A percentile compares a stretch with the other conserved stretches of the same genome.
These are phyloP conservation scores for Epizoanthus illoricatus DNA, from an alignment of 92 coral and sea anemone genomes.

Conservation along the genomic window DNA sequence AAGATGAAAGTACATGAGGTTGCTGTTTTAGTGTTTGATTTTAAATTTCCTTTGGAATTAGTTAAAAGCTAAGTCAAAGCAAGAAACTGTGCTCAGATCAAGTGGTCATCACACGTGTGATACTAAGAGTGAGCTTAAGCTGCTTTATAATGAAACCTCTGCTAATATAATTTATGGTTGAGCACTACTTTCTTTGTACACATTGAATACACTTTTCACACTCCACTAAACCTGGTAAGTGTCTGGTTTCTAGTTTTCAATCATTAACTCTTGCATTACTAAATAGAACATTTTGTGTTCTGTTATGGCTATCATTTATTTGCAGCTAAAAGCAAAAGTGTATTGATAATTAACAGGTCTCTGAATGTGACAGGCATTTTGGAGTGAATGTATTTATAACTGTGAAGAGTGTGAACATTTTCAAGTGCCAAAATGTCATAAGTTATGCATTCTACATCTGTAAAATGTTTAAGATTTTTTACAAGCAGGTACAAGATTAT, in stretches of 20 bases:
- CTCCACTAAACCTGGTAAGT: background rate
- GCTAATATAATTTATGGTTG: too few species aligned
- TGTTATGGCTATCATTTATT: background rate
- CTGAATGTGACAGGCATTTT: background rate
- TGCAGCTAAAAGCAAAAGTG: background rate
- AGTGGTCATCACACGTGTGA: too few species aligned
- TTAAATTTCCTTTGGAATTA: too few species aligned
- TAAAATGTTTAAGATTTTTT: background rate
- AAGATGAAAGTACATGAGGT: too few species aligned
- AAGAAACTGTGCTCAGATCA: too few species aligned
- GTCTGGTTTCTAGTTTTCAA: background rate
- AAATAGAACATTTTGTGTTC: background rate
- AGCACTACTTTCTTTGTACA: too few species aligned
- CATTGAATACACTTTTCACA: background rate
- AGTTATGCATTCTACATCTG: background rate
- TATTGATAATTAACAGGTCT: background rate
- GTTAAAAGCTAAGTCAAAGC: too few species aligned
- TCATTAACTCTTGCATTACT: background rate
- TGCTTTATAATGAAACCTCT: too few species aligned
- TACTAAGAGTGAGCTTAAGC: too few species aligned
- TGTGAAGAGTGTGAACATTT: background rate
- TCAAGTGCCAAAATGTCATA: slow-evolving; percentile 2
- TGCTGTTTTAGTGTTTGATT: too few species aligned
- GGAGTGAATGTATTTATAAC: background rate
- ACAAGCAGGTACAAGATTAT: too few species aligned